Evolutionary conservation across 1,140 invertebrate genomes (phyloP).

Genomic region (Magallana angulata): DNA sequence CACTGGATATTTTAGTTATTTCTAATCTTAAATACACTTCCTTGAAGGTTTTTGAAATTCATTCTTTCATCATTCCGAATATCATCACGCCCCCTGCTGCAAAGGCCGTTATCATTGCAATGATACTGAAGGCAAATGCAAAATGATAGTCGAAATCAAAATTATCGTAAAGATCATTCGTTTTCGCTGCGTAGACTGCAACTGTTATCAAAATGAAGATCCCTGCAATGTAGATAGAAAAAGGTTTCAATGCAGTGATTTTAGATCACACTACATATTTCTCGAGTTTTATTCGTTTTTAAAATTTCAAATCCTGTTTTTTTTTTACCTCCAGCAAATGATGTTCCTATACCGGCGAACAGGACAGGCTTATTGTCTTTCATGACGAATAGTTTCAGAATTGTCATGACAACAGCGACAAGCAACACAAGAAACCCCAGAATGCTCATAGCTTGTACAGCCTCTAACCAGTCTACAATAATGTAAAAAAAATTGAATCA

Average conservation of each 20-base stretch:
- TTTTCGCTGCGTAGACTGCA: neutral
- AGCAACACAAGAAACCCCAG: neutral
- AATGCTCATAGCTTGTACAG: neutral
- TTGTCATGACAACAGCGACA: neutral
- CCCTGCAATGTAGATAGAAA: neutral
- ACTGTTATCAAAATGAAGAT: neutral
- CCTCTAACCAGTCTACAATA: neutral
- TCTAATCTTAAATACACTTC: too few relatives aligned
- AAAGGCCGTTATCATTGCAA: neutral
- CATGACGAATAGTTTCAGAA: neutral
- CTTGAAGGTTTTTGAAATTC: too few relatives aligned
- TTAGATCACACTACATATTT: too few relatives aligned
- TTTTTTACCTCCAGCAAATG: neutral
- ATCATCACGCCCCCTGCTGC: neutral
- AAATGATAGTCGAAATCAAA: neutral
- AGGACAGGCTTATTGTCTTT: neutral
- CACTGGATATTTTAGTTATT: too few relatives aligned
- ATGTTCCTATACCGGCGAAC: neutral
- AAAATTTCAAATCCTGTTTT: too few relatives aligned
- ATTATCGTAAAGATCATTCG: neutral
- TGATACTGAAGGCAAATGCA: conserved; percentile 4
- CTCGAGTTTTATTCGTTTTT: too few relatives aligned
- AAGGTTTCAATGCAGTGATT: too few relatives aligned
- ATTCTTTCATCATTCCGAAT: neutral
- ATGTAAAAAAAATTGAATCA: neutral